Percentiles rank a stretch among this genome's conserved stretches.
phyloP scores from a whole-genome alignment of 2,113 vertebrate genomes.

The Monopterus albus region DNA sequence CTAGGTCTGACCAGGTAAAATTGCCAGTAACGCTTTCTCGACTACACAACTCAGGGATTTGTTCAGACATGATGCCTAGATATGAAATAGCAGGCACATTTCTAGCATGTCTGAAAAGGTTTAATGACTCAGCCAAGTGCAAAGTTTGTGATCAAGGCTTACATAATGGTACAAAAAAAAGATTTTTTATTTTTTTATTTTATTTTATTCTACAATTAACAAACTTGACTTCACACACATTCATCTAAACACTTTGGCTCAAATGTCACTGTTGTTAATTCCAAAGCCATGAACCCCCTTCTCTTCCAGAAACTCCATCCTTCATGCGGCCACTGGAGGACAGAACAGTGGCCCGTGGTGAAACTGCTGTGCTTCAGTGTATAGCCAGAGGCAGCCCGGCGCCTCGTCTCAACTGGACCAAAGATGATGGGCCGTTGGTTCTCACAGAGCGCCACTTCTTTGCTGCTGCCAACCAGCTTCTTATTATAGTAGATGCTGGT shows the following conservation, averaged over 20 bases:
- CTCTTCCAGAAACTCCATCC: slow-evolving; percentile 89
- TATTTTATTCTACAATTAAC: slow-evolving; percentile 13
- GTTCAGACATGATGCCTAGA: too few relatives aligned
- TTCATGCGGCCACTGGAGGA: slow-evolving; percentile 92
- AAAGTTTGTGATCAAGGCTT: neutral
- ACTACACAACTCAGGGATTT: too few relatives aligned
- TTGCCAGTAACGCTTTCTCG: too few relatives aligned
- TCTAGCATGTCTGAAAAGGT: too few relatives aligned
- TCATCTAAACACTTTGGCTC: neutral
- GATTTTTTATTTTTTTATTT: too few relatives aligned
- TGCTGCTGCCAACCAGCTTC: slow-evolving; percentile 94
- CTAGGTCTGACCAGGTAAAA: too few relatives aligned
- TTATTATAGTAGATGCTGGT: slow-evolving; percentile 94
- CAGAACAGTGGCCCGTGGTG: slow-evolving; percentile 90
- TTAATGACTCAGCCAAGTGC: neutral
- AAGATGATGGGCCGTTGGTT: slow-evolving; percentile 90
- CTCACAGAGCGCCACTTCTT: slow-evolving; percentile 97
- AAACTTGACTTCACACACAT: neutral
- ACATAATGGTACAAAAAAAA: neutral
- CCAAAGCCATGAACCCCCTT: slow-evolving; percentile 2
- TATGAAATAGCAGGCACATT: too few relatives aligned
- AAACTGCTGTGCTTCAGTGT: slow-evolving; percentile 95
- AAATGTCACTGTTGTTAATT: neutral
- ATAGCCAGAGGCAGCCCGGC: slow-evolving; percentile 95
- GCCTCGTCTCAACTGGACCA: slow-evolving; percentile 96